These are phyloP conservation scores for Paracanthobrama guichenoti DNA, from an alignment of 2,113 vertebrate genomes.

Conservation along the genomic window DNA sequence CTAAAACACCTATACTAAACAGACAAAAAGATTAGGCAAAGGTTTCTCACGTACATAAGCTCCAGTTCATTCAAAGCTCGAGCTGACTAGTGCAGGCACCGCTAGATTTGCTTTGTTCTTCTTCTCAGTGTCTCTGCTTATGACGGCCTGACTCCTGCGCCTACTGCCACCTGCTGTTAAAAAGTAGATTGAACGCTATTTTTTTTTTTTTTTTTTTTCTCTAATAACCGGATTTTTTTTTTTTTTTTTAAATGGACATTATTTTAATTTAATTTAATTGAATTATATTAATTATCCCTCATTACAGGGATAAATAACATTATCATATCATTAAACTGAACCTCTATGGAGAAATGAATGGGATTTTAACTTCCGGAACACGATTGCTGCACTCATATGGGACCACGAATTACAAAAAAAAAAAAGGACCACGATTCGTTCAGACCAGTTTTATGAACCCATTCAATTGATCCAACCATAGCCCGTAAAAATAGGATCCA, in stretches of 20 bases:
- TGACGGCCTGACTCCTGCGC: background rate
- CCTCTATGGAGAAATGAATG: background rate
- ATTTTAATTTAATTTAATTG: too few relatives aligned
- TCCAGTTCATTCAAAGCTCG: slow-evolving; percentile 43
- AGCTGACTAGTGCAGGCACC: slow-evolving; percentile 3
- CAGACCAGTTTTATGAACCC: background rate
- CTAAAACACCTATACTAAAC: background rate
- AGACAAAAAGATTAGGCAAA: background rate
- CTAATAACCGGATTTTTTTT: background rate
- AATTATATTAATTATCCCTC: too few relatives aligned
- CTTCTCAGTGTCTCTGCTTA: slow-evolving; percentile 1
- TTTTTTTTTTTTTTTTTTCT: background rate
- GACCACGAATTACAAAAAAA: background rate
- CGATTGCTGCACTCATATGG: background rate
- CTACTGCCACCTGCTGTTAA: slow-evolving; percentile 12
- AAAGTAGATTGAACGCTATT: background rate
- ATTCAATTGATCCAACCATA: background rate
- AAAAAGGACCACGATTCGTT: background rate
- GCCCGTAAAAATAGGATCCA: too few relatives aligned
- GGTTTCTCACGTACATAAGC: slow-evolving; percentile 44
- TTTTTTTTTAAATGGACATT: too few relatives aligned
- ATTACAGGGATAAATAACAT: too few relatives aligned
- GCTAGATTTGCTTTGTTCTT: slow-evolving; percentile 27
- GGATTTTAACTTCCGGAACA: background rate
- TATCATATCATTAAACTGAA: too few relatives aligned